phyloP scores from a whole-genome alignment of 2,113 vertebrate genomes.

The Taxidea taxus region DNA sequence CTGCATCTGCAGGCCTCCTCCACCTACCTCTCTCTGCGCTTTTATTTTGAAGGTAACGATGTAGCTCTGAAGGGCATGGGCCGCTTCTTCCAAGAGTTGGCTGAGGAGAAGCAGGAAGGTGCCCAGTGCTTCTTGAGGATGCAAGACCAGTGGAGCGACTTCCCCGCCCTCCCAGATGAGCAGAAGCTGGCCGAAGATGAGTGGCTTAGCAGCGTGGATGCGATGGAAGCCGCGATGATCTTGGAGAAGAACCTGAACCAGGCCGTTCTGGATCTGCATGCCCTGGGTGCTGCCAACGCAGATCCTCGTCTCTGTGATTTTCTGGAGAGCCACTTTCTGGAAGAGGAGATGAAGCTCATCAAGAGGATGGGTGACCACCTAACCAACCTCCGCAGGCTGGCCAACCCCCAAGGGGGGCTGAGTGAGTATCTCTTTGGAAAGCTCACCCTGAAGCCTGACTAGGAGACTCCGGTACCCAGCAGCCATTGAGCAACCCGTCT shows the following conservation, averaged over 20 bases:
- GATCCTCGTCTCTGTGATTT: slow-evolving; percentile 42
- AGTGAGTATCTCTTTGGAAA: slow-evolving; percentile 55
- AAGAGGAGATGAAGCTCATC: slow-evolving; percentile 43
- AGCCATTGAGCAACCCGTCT: not conserved
- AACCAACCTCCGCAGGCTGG: not conserved
- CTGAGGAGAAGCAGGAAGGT: slow-evolving; percentile 82
- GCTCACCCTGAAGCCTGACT: not conserved
- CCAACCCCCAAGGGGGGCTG: not conserved
- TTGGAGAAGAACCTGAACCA: slow-evolving; percentile 70
- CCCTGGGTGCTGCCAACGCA: not conserved
- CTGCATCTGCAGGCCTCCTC: slow-evolving; percentile 31
- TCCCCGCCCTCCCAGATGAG: slow-evolving; percentile 80
- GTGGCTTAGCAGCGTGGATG: slow-evolving; percentile 5
- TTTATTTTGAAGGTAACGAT: slow-evolving; percentile 83
- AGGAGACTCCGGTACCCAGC: not conserved
- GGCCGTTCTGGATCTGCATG: slow-evolving; percentile 66
- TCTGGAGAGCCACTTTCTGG: slow-evolving; percentile 53
- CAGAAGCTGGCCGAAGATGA: slow-evolving; percentile 36
- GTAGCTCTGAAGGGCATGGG: slow-evolving; percentile 80
- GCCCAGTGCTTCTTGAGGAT: slow-evolving; percentile 82
- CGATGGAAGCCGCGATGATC: slow-evolving; percentile 49
- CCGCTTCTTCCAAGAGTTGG: slow-evolving; percentile 86
- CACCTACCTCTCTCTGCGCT: slow-evolving; percentile 71
- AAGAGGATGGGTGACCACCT: slow-evolving; percentile 52
- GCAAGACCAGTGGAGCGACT: slow-evolving; percentile 80